phyloP scores from a whole-genome alignment of 2,797 vertebrate genomes.

The Pachyuromys duprasi region DNA sequence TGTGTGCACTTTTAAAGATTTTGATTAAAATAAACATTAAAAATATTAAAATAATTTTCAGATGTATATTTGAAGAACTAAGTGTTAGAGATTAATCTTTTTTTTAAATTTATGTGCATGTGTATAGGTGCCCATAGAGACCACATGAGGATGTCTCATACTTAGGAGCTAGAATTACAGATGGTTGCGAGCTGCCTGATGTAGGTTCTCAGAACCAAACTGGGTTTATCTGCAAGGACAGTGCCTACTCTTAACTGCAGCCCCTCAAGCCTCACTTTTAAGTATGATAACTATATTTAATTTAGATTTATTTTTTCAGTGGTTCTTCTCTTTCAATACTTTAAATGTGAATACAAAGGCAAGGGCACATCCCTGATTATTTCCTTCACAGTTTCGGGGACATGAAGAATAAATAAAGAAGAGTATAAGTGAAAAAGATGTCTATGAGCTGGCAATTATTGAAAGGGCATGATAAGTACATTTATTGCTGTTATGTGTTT shows the following conservation, averaged over 20 bases:
- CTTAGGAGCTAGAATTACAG: neutral
- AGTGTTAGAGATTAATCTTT: neutral
- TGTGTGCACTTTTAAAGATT: neutral
- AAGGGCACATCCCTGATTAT: no score
- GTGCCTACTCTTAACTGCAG: neutral
- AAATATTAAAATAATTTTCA: neutral
- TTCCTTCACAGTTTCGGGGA: no score
- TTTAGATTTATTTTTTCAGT: neutral
- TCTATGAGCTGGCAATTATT: neutral
- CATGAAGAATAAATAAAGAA: no score
- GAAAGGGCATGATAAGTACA: no score
- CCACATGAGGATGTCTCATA: neutral
- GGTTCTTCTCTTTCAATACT: no score
- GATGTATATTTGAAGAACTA: neutral
- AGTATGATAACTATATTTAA: neutral
- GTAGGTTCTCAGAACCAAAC: neutral
- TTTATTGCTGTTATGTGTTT: neutral
- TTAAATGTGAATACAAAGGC: no score
- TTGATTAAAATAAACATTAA: neutral
- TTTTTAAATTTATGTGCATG: neutral
- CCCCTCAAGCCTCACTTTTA: neutral
- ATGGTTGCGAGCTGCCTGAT: no score
- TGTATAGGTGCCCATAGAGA: neutral
- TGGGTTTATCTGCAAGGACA: neutral
- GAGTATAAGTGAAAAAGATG: no score